A percentile compares a stretch with the other conserved stretches of the same genome.
Conservation (phyloP, 2,113 vertebrate species). For the Sturnus vulgaris region DNA sequence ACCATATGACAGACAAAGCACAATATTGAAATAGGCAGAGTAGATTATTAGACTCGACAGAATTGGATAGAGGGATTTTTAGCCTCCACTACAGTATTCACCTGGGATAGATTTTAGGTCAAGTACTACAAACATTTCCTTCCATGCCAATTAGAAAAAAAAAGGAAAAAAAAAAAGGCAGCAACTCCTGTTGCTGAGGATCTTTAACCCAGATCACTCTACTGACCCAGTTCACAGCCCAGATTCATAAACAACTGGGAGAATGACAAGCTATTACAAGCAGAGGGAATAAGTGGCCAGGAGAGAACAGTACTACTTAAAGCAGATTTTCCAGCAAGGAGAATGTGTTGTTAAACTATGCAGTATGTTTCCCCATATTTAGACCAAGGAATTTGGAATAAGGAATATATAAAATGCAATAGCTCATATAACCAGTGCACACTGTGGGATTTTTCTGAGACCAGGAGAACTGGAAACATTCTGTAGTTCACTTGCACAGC, state of each 20-base stretch:
- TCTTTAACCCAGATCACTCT: neutral
- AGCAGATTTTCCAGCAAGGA: slow-evolving; percentile 24
- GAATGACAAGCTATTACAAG: slow-evolving; percentile 20
- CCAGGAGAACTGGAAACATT: slow-evolving; percentile 38
- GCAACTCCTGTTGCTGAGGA: neutral
- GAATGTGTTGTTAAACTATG: neutral
- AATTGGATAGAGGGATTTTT: slow-evolving; percentile 11
- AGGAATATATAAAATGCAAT: slow-evolving; percentile 34
- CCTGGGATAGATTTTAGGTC: neutral
- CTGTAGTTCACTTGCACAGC: slow-evolving; percentile 17
- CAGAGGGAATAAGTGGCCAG: neutral
- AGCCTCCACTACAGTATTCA: neutral
- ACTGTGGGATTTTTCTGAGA: slow-evolving; percentile 32
- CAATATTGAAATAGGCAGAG: slow-evolving; percentile 21
- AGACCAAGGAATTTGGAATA: slow-evolving; percentile 26
- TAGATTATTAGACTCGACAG: slow-evolving; percentile 14
- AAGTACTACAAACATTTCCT: neutral
- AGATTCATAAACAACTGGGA: neutral
- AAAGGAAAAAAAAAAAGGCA: neutral
- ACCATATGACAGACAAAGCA: neutral
- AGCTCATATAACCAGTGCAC: neutral
- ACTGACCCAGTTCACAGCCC: neutral
- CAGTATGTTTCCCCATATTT: neutral
- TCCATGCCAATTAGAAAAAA: neutral
- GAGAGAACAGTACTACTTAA: slow-evolving; percentile 18